Conservation (phyloP, 2,797 vertebrate genomes). For the Coregonus ussuriensis region DNA sequence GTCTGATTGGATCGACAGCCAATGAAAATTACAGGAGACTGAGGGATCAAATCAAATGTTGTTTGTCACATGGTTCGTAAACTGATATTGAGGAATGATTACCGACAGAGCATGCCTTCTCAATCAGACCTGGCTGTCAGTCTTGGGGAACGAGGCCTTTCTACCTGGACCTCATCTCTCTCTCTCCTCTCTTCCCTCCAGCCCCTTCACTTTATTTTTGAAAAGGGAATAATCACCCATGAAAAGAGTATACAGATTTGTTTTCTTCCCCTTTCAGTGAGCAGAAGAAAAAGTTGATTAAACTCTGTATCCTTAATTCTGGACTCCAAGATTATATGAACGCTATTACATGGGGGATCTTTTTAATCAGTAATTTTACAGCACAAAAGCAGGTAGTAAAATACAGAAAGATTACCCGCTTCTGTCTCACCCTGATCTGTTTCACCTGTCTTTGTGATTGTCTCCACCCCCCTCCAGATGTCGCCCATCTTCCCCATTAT, state of each 20-base stretch:
- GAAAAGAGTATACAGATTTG: background rate
- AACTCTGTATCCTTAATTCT: background rate
- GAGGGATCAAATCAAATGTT: slow-evolving; percentile 19
- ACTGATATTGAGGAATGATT: slow-evolving; percentile 47
- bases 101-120: slow-evolving; percentile 25
- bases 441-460: too few species aligned
- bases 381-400: slow-evolving; percentile 1
- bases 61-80: too few species aligned
- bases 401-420: background rate
- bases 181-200: background rate
- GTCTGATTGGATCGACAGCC: slow-evolving; percentile 47
- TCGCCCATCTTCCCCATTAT: too few species aligned
- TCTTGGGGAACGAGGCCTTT: background rate
- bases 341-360: background rate
- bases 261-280: background rate
- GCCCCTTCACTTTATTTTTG: background rate
- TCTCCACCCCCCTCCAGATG: too few species aligned
- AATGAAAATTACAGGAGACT: slow-evolving; percentile 38
- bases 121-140: slow-evolving; percentile 11
- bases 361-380: background rate
- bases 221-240: background rate
- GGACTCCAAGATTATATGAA: background rate
- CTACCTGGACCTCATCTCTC: background rate
- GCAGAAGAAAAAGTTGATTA: slow-evolving; percentile 11
- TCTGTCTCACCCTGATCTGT: too few species aligned